Evolutionary conservation across 2,888 invertebrate species (phyloP).

Genomic region (Torymus texanus): DNA sequence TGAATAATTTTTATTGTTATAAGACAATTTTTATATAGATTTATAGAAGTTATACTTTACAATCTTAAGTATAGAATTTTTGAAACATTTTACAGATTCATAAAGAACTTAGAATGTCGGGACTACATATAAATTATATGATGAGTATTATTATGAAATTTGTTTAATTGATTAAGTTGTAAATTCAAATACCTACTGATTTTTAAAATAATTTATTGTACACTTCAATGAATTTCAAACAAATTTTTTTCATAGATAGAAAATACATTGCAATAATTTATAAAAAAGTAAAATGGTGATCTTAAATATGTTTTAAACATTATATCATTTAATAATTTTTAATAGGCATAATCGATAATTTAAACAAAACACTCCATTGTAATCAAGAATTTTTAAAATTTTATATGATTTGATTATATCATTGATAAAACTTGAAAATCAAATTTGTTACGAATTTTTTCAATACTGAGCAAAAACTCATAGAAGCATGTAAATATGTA

Average conservation of each 20-base stretch:
- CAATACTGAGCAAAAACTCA: too few relatives aligned
- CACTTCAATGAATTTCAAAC: neutral
- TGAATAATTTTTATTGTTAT: neutral
- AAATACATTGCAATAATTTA: too few relatives aligned
- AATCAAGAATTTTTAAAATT: too few relatives aligned
- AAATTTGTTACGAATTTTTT: too few relatives aligned
- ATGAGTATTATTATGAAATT: conserved; percentile 3
- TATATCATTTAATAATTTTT: too few relatives aligned
- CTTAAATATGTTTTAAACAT: too few relatives aligned
- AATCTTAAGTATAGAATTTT: conserved; percentile 11
- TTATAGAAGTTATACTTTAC: neutral
- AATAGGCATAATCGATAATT: too few relatives aligned
- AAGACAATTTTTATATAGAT: neutral
- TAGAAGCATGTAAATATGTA: neutral
- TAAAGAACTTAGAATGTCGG: conserved; percentile 45
- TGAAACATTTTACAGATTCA: conserved; percentile 17
- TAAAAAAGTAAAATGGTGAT: too few relatives aligned
- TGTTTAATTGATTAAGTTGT: conserved; percentile 34
- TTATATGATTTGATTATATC: too few relatives aligned
- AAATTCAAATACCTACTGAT: conserved; percentile 29
- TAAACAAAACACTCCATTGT: too few relatives aligned
- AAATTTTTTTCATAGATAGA: too few relatives aligned
- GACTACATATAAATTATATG: conserved; percentile 16
- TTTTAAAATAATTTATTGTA: conserved; percentile 17
- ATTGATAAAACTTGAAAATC: too few relatives aligned